Percentiles rank a stretch among this genome's conserved stretches.
Conservation (phyloP, 2,797 vertebrate genomes). For the Pterois miles region DNA sequence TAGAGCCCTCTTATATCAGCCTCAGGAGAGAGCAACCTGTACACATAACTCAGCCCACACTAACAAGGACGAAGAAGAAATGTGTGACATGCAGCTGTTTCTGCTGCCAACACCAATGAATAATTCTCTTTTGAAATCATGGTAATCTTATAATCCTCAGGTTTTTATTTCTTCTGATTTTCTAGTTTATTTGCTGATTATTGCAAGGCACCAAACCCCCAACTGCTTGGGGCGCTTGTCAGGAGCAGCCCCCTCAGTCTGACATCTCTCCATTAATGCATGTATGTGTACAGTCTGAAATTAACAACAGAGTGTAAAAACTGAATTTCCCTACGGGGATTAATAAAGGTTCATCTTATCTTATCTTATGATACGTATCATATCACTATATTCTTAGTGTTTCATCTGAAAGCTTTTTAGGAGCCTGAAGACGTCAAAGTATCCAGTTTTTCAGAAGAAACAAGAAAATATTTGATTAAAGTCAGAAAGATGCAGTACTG, state of each 20-base stretch:
- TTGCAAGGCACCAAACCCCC: no score
- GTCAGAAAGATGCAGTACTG: not conserved
- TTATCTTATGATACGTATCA: no score
- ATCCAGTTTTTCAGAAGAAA: not conserved
- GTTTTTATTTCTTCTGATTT: not conserved
- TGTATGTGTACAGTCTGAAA: no score
- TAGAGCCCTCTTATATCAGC: not conserved
- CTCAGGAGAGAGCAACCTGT: not conserved
- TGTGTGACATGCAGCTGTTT: slow-evolving; percentile 13
- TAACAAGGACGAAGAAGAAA: not conserved
- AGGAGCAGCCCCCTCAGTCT: no score
- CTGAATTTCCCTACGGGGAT: no score
- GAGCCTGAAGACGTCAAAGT: not conserved
- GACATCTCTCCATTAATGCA: no score
- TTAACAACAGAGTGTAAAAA: no score
- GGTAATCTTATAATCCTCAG: not conserved
- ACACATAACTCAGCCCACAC: not conserved
- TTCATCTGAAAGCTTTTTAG: not conserved
- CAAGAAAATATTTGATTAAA: not conserved
- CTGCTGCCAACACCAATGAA: not conserved
- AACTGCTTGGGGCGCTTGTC: no score
- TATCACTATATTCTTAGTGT: no score
- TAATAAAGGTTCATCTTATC: no score
- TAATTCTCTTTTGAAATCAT: not conserved
- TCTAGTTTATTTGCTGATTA: not conserved